Base-by-base conservation (phyloP, 2,113 vertebrate genomes). In the Melanerpes formicivorus region DNA sequence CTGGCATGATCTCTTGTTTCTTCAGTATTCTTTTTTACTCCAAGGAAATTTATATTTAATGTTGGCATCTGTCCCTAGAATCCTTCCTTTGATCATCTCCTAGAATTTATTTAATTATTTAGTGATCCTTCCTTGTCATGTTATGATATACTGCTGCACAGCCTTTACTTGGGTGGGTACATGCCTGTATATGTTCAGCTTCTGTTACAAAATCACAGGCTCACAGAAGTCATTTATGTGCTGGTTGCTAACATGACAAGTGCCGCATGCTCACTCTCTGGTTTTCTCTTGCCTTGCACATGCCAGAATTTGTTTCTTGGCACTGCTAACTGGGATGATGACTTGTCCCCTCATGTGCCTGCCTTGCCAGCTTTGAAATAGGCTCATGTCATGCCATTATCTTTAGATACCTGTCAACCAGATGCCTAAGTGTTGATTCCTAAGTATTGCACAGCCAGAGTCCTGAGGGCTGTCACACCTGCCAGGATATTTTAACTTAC, bases 271-370 rank as follows among this genome's bases (percentile, higher is more conserved):
- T 0, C 21, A 23, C n/a, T 88, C 32, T 80, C 14, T 55, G 48
- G 13, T 65, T 78, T 84, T 84, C 66, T 81, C 48, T 75, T 69
- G 89, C 91, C n/a, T 92, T 80, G 50, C 37, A 67, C 8, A 2
- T 65, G 80, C 44, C 66, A 87, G 87, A 73, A 76, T 17, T 60
- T 56, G 75, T 93, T 78, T 80, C 62, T 85, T 90, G 84, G 73
- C 62, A 15, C 71, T 48, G 74, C 48, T 75, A 9, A 6, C 3
- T 0, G 78, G 70, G 62, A 56, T 1, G 0, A 44, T 0, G 1
- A 56, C n/a, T 72, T 3, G 5, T 86, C 54, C 52, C 18, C 44
- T 94, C 8, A 0, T 23, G 55, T 54, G 34, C 23, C 58, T 90
- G 62, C 80, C 40, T 81, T 80, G 48, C 26, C 60, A 79, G 63